phyloP scores from a whole-genome alignment of 2,113 vertebrate species.

The Melanerpes formicivorus region DNA sequence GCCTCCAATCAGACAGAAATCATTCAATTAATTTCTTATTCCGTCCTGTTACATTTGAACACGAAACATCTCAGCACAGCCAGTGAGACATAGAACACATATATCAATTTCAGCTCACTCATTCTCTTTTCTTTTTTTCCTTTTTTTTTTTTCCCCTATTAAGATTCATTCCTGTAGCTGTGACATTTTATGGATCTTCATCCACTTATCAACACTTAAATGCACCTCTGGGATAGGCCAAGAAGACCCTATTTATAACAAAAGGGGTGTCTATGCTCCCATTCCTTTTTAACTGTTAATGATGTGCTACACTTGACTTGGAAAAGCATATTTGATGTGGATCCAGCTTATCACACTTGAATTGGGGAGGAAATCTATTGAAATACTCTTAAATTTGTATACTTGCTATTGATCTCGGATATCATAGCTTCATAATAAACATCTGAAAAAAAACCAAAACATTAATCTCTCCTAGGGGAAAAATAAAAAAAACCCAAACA shows the following conservation, averaged over 20 bases:
- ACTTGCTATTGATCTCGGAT: background rate
- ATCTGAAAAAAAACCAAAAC: background rate
- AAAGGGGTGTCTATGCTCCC: background rate
- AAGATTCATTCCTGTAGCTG: background rate
- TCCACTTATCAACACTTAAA: background rate
- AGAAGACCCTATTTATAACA: background rate
- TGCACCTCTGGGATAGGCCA: background rate
- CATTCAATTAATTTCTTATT: background rate
- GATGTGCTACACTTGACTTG: background rate
- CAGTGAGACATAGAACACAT: background rate
- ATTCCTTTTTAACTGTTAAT: background rate
- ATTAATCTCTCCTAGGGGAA: no score
- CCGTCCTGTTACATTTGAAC: background rate
- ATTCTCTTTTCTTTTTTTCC: background rate
- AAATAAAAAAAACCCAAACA: no score
- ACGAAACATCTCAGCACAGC: background rate
- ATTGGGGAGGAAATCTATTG: background rate
- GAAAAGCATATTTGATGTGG: background rate
- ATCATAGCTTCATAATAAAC: background rate
- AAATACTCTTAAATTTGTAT: background rate
- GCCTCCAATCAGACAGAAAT: background rate
- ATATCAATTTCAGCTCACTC: background rate
- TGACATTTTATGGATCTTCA: background rate
- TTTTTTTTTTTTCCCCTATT: background rate
- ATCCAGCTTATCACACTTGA: background rate